These are phyloP conservation scores for Aphodius granarius DNA, from an alignment of 2,888 invertebrate genomes.

Conservation along the genomic window DNA sequence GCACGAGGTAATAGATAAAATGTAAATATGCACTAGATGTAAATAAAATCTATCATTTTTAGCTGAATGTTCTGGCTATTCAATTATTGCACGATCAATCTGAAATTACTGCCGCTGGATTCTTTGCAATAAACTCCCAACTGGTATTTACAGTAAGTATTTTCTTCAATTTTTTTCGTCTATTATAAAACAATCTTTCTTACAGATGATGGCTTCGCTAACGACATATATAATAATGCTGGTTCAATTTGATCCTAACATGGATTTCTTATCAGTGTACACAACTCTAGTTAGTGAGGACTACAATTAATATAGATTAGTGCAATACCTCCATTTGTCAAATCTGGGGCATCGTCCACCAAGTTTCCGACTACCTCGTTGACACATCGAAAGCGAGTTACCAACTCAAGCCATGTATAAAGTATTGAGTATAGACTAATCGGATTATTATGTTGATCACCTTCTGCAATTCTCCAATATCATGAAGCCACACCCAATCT, in stretches of 20 bases:
- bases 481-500: too few species aligned
- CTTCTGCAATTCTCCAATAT: too few species aligned
- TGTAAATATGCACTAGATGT: too few species aligned
- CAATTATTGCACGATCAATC: not conserved
- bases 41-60: not conserved
- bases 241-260: not conserved
- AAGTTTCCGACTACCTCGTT: too few species aligned
- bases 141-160: not conserved
- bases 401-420: too few species aligned
- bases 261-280: not conserved
- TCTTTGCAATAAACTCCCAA: not conserved
- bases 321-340: too few species aligned
- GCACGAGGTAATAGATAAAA: not conserved
- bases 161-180: not conserved
- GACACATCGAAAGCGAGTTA: too few species aligned
- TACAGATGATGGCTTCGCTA: not conserved
- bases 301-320: too few species aligned
- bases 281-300: not conserved
- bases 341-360: too few species aligned
- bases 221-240: not conserved
- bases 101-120: not conserved
- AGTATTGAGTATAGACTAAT: too few species aligned
- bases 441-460: too few species aligned
- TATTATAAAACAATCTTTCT: not conserved
- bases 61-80: not conserved